Percentiles rank a stretch among this genome's conserved stretches.
phyloP scores from a whole-genome alignment of 2,797 vertebrate genomes.

The Scomberomorus guttatus region DNA sequence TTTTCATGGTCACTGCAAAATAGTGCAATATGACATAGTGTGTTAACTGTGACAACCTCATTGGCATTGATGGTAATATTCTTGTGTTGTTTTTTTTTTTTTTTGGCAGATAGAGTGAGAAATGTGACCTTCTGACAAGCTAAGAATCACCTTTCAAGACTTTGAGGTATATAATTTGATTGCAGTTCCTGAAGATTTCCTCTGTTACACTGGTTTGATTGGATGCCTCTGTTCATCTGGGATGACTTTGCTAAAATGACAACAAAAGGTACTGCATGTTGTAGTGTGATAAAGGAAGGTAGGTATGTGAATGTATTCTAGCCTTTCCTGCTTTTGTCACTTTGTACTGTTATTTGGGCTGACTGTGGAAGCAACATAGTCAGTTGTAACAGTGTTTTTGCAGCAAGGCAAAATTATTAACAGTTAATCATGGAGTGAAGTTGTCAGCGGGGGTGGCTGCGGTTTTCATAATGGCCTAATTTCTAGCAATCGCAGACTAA shows the following conservation, averaged over 20 bases:
- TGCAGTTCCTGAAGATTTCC: not conserved
- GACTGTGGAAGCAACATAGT: constrained; percentile 21
- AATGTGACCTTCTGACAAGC: not conserved
- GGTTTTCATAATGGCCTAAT: constrained; percentile 78
- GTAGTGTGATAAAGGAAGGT: not conserved
- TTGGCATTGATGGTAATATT: too few species aligned
- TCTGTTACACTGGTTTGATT: constrained; percentile 14
- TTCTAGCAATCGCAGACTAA: constrained; percentile 77
- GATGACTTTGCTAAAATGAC: not conserved
- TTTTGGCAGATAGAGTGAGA: not conserved
- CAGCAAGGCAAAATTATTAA: constrained; percentile 66
- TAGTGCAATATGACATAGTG: not conserved
- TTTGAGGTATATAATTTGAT: not conserved
- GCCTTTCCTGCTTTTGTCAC: constrained; percentile 8
- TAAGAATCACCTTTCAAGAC: not conserved
- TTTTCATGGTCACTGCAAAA: not conserved
- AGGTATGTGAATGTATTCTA: constrained; percentile 1
- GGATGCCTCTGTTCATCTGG: constrained; percentile 5
- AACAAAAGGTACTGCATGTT: not conserved
- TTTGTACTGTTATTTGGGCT: constrained; percentile 7
- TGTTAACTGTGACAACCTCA: not conserved
- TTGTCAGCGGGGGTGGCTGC: constrained; percentile 72
- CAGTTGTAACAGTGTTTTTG: constrained; percentile 36
- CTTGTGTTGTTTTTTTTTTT: not conserved
- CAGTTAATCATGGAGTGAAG: constrained; percentile 73